Base-by-base conservation (phyloP, 2,888 invertebrate genomes). In the Drosophila pseudotakahashii region DNA sequence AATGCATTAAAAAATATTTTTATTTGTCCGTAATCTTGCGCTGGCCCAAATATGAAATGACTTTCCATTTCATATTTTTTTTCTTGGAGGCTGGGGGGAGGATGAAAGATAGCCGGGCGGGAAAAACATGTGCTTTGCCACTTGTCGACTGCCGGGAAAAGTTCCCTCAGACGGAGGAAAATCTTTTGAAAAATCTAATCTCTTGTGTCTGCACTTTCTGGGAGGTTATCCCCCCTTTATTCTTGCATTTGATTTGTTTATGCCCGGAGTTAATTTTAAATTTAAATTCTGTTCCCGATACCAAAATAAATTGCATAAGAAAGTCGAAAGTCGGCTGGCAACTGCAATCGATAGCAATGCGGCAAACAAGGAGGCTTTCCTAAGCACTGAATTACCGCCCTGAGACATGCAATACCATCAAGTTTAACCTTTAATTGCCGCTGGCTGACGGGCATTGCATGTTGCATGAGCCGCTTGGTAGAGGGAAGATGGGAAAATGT, bases 391-490 rank as follows among this genome's bases (percentile, higher is more conserved):
- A 74, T 63, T 73, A 71, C 74, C 71, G 74, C 55, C 55, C 37
- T 63, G 57, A 66, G 74, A 73, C 71, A 71, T 71, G 71, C 74
- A 73, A 71, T 48, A 55, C 70, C 63, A 47, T 57, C 32, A 66
- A 63, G 76, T 78, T 78, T 73, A 69, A 64, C 79, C 79, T 85
- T 85, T 76, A 62, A 69, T 77, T 58, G 37, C 53, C 48, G 45
- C 50, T 34, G 54, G 34, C 44, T 30, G 59, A 42, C 50, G 30
- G 57, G 23, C 50, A 16, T 75, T 86, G 84, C 74, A 64, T 60
- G 66, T 47, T 50, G 59, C 75, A 76, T 74, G 72, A 51, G 16
- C 50, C 52, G 55, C 23, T 11, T 19, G 16, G 26, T 23, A 26
- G 19, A 19, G 36, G 14, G 3, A 32, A 44, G 44, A 42, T 26